Evolutionary conservation across 92 coral and sea anemone species (phyloP).

Genomic region (Phenganax subtilis): DNA sequence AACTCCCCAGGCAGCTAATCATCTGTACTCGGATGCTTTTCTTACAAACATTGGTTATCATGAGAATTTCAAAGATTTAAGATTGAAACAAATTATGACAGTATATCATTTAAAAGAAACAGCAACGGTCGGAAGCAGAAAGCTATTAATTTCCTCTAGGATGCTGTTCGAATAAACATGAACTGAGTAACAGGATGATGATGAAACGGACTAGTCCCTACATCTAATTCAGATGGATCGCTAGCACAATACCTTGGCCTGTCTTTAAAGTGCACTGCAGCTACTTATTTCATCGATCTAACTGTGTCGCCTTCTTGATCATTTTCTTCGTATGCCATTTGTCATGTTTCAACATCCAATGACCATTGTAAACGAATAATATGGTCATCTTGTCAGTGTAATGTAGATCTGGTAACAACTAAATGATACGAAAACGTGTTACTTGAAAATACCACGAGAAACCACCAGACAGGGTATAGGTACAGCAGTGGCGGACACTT

Average conservation of each 20-base stretch:
- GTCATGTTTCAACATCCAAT: slow-evolving; percentile 82
- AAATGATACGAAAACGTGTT: slow-evolving; percentile 11
- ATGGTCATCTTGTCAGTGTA: slow-evolving; percentile 87
- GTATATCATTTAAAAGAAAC: no score
- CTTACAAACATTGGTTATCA: no score
- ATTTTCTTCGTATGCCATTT: slow-evolving; percentile 69
- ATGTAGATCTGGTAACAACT: slow-evolving; percentile 82
- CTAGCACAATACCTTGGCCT: not conserved
- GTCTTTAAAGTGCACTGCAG: not conserved
- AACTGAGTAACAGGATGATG: no score
- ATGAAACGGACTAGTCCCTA: no score
- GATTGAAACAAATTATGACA: no score
- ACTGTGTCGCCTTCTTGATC: slow-evolving; percentile 37
- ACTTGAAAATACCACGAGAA: not conserved
- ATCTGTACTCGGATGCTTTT: no score
- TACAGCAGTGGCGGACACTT: no score
- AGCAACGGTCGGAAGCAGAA: no score
- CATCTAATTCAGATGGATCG: not conserved
- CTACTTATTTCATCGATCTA: not conserved
- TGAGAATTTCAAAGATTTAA: no score
- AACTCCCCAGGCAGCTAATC: no score
- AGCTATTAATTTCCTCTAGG: no score
- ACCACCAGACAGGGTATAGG: not conserved
- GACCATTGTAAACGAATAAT: slow-evolving; percentile 90
- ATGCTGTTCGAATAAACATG: no score